Evolutionary conservation across 2,113 vertebrate genomes (phyloP).

Genomic region (Donacobius atricapilla): DNA sequence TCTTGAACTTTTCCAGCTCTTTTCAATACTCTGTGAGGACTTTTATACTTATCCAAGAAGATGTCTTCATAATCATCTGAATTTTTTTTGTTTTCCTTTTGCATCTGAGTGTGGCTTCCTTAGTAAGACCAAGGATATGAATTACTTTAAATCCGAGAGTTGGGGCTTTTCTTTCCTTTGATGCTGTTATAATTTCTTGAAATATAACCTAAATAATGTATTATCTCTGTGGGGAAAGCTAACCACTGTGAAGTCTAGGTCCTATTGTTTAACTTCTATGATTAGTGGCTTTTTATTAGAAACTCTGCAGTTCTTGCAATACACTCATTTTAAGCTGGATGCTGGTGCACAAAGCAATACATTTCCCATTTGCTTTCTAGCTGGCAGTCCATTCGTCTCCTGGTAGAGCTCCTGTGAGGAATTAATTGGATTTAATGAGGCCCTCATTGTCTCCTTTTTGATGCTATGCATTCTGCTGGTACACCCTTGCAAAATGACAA

Average conservation of each 20-base stretch:
- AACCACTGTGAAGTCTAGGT: background rate
- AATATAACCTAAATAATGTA: background rate
- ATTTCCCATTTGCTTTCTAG: background rate
- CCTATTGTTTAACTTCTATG: background rate
- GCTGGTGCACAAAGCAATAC: background rate
- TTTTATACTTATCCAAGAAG: background rate
- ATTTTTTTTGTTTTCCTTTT: background rate
- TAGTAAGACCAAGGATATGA: background rate
- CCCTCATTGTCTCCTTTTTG: background rate
- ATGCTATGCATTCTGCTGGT: background rate
- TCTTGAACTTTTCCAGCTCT: background rate
- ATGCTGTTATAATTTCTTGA: background rate
- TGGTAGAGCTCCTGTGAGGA: background rate
- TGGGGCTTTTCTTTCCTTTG: background rate
- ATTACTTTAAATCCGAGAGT: background rate
- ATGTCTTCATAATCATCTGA: background rate
- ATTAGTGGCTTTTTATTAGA: background rate
- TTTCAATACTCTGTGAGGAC: background rate
- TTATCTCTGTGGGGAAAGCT: background rate
- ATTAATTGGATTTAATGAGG: constrained; percentile 16
- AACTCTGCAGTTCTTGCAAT: background rate
- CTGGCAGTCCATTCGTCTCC: background rate
- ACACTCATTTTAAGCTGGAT: background rate
- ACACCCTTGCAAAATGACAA: background rate
- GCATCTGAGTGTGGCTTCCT: background rate